A percentile compares a stretch with the other conserved stretches of the same genome.
Evolutionary conservation across 2,888 invertebrate genomes (phyloP).

Genomic region (Colletes collaris): DNA sequence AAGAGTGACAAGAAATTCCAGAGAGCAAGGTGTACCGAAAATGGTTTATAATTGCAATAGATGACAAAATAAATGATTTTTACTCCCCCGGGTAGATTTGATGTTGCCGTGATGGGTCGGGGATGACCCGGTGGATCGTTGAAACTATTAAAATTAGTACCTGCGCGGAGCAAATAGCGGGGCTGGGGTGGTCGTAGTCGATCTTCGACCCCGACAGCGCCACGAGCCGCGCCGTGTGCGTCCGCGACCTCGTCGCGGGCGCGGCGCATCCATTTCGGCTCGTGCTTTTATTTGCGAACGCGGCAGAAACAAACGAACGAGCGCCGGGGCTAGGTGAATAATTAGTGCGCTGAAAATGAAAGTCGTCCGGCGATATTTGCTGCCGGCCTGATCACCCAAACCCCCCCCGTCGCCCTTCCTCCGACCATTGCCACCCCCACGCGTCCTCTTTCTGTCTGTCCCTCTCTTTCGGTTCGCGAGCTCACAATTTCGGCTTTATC

Average conservation of each 20-base stretch:
- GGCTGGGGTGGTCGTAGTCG: background rate
- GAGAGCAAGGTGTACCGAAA: too few relatives aligned
- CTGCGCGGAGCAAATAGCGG: background rate
- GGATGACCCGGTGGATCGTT: too few relatives aligned
- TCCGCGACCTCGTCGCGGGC: conserved; percentile 50
- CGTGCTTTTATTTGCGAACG: conserved; percentile 71
- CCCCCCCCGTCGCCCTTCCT: conserved; percentile 7
- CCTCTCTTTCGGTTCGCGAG: conserved; percentile 41
- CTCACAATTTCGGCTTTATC: conserved; percentile 73
- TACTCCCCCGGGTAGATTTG: too few relatives aligned
- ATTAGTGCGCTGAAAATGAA: conserved; percentile 80
- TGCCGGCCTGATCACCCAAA: conserved; percentile 66
- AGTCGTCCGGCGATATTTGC: conserved; percentile 78
- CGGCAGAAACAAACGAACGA: conserved; percentile 76
- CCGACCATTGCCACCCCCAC: background rate
- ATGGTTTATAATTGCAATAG: too few relatives aligned
- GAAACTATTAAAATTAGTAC: conserved; percentile 16
- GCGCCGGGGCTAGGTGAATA: conserved; percentile 75
- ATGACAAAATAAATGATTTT: too few relatives aligned
- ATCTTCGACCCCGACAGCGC: conserved; percentile 14
- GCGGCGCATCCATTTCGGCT: conserved; percentile 58
- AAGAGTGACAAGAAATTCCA: too few relatives aligned
- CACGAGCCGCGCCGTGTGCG: conserved; percentile 3
- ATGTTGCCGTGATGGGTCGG: too few relatives aligned
- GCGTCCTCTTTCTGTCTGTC: conserved; percentile 4